A percentile compares a stretch with the other conserved stretches of the same genome.
Conservation (phyloP, 2,113 vertebrate genomes). For the Pica pica region DNA sequence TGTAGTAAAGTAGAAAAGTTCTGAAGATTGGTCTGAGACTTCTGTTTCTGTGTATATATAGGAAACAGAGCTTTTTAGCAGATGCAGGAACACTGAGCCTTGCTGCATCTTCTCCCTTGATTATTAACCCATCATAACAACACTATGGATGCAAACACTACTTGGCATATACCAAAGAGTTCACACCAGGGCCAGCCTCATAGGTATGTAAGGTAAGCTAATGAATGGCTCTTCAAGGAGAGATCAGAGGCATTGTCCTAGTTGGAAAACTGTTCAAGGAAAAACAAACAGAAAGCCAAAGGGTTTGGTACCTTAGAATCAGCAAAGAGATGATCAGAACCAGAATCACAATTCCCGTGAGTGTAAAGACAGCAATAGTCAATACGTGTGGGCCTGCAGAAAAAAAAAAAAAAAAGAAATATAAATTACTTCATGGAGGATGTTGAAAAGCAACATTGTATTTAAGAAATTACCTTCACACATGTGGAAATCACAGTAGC, state of each 20-base stretch:
- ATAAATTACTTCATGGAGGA: not conserved
- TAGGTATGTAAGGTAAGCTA: not conserved
- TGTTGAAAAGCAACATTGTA: not conserved
- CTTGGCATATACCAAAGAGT: not conserved
- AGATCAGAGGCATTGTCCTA: not conserved
- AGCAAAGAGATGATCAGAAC: constrained; percentile 84
- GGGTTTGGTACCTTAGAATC: constrained; percentile 82
- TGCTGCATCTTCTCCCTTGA: not conserved
- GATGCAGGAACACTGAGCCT: not conserved
- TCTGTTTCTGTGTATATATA: not conserved
- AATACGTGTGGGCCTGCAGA: constrained; percentile 70
- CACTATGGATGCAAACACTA: not conserved
- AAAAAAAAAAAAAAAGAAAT: constrained; percentile 24
- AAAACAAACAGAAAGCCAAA: not conserved
- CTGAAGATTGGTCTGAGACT: not conserved
- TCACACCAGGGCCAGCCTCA: not conserved
- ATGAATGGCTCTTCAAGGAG: not conserved
- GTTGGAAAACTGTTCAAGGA: not conserved
- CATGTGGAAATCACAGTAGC: not conserved
- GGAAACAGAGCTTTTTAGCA: not conserved
- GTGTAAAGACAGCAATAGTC: constrained; percentile 83
- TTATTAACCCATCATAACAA: not conserved
- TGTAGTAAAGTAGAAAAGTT: not conserved
- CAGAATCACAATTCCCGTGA: constrained; percentile 80
- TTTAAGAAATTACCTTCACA: not conserved